Conservation (phyloP, 1,140 invertebrate genomes). For the Leptopilina boulardi region DNA sequence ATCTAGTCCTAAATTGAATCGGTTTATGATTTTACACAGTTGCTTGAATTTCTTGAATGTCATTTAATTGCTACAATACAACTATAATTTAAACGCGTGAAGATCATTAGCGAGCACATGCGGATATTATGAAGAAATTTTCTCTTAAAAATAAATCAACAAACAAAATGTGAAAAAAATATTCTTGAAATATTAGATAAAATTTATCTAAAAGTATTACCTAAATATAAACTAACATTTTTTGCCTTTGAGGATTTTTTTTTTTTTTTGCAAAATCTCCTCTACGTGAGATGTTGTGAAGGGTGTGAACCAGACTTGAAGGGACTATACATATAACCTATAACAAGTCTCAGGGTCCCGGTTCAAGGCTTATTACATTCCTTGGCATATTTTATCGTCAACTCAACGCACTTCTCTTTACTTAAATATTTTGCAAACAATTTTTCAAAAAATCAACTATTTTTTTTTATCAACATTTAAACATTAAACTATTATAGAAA, state of each 20-base stretch:
- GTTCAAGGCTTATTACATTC: neutral
- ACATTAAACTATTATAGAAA: too few species aligned
- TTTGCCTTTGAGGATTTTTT: too few species aligned
- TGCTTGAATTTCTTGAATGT: conserved; percentile 15
- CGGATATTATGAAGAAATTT: conserved; percentile 9
- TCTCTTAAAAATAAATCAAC: too few species aligned
- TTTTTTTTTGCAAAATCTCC: too few species aligned
- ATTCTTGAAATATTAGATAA: neutral
- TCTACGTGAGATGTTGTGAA: neutral
- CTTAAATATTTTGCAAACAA: too few species aligned
- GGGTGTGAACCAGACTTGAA: conserved; percentile 16
- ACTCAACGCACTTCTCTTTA: neutral
- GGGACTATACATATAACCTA: conserved; percentile 15
- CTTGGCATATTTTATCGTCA: neutral
- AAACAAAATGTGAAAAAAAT: neutral
- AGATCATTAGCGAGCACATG: neutral
- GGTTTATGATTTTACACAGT: conserved; percentile 15
- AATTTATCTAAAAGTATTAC: too few species aligned
- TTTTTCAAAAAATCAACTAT: too few species aligned
- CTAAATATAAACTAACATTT: too few species aligned
- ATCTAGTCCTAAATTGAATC: conserved; percentile 19
- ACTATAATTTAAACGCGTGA: neutral
- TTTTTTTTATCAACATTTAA: too few species aligned
- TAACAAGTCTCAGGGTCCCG: neutral
- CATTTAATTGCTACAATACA: conserved; percentile 2